A percentile compares a stretch with the other conserved stretches of the same genome.
phyloP scores from a whole-genome alignment of 2,113 vertebrate genomes.

The Athene noctua region DNA sequence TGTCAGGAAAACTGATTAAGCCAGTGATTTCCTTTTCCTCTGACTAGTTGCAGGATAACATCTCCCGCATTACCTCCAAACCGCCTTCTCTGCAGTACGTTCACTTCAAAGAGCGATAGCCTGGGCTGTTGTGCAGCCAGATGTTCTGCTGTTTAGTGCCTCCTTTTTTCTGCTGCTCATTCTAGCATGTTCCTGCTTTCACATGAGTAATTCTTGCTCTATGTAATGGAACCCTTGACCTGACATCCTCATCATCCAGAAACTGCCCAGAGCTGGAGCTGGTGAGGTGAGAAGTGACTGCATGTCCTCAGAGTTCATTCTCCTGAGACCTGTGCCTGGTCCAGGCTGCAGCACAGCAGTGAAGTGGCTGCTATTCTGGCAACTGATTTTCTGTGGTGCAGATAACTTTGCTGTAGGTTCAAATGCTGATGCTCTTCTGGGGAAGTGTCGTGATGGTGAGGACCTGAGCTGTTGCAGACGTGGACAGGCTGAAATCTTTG shows the following conservation, averaged over 20 bases:
- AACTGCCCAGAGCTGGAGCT: neutral
- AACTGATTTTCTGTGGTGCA: neutral
- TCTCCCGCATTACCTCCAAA: neutral
- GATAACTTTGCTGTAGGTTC: neutral
- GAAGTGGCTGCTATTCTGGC: neutral
- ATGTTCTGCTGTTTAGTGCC: neutral
- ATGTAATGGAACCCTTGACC: neutral
- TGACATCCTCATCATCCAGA: neutral
- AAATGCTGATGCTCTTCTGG: neutral
- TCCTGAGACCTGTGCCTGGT: neutral
- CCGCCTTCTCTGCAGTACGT: neutral
- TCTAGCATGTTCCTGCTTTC: neutral
- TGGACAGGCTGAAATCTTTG: neutral
- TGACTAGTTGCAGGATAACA: neutral
- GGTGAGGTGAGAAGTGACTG: neutral
- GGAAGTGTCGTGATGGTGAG: neutral
- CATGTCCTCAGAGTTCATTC: neutral
- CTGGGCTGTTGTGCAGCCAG: neutral
- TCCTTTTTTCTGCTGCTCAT: neutral
- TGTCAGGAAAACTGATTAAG: slow-evolving; percentile 20
- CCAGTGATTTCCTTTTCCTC: neutral
- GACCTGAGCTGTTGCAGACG: neutral
- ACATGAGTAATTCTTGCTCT: neutral
- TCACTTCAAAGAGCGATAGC: neutral
- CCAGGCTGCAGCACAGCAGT: neutral